Evolutionary conservation across 2,797 vertebrate genomes (phyloP).

Genomic region (Clamator glandarius): DNA sequence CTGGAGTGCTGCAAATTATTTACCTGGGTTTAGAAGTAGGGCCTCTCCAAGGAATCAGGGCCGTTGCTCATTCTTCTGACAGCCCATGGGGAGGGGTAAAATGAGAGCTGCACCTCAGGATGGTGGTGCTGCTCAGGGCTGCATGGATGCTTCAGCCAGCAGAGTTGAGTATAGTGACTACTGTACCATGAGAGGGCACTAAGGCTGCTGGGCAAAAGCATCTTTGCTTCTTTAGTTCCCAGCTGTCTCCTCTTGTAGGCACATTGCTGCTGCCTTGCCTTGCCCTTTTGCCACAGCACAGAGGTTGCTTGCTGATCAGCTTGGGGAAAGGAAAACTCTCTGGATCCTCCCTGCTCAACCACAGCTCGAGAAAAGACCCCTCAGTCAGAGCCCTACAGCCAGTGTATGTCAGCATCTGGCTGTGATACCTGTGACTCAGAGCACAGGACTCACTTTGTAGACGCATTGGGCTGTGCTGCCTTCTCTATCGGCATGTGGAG

Average conservation of each 20-base stretch:
- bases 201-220: neutral
- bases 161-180: neutral
- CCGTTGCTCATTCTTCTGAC: neutral
- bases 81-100: neutral
- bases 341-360: neutral
- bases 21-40: neutral
- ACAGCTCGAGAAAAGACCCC: neutral
- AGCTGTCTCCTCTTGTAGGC: neutral
- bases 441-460: neutral
- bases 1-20: neutral
- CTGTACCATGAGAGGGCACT: neutral
- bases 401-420: neutral
- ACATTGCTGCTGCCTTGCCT: neutral
- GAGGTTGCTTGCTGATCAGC: neutral
- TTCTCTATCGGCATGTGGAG: neutral
- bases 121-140: neutral
- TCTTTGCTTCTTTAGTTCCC: neutral
- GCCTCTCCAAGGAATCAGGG: neutral
- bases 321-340: neutral
- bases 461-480: neutral
- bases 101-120: neutral
- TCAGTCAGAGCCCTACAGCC: neutral
- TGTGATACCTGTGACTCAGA: neutral
- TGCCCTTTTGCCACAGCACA: neutral
- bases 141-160: neutral